These are phyloP conservation scores for Antheraea assamensis DNA, from an alignment of 2,888 invertebrate species.

Conservation along the genomic window DNA sequence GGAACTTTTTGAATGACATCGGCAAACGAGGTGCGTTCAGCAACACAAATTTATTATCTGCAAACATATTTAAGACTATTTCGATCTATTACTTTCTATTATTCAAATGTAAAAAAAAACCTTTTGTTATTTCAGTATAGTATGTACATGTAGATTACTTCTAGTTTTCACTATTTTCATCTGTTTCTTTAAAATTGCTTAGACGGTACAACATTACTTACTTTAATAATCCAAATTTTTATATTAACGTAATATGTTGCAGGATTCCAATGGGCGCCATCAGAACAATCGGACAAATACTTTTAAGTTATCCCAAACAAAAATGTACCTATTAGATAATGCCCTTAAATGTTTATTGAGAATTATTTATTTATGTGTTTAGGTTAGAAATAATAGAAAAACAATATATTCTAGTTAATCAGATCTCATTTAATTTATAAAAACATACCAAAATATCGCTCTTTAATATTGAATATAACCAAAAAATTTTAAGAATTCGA, in stretches of 20 bases:
- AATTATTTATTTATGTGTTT: conserved; percentile 13
- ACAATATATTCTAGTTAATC: not conserved
- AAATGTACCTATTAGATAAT: conserved; percentile 2
- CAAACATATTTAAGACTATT: not conserved
- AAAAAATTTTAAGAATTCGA: conserved; percentile 6
- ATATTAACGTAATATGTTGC: conserved; percentile 33
- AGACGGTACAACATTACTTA: not conserved
- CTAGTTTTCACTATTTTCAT: not conserved
- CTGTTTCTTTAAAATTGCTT: not conserved
- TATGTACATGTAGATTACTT: not conserved
- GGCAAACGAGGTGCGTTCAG: conserved; percentile 85
- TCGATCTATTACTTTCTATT: not conserved
- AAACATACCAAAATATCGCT: not conserved
- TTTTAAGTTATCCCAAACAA: conserved; percentile 35
- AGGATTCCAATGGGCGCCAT: conserved; percentile 57
- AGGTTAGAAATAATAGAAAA: not conserved
- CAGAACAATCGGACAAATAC: conserved; percentile 46
- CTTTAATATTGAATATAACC: not conserved
- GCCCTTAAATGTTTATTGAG: conserved; percentile 13
- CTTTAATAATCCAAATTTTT: not conserved
- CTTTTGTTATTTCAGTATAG: not conserved
- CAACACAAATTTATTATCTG: not conserved
- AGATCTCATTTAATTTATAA: not conserved
- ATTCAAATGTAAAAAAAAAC: not conserved
- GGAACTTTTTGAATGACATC: conserved; percentile 87